Base-by-base conservation (phyloP, 2,797 vertebrate genomes). In the Rhinogobio ventralis region DNA sequence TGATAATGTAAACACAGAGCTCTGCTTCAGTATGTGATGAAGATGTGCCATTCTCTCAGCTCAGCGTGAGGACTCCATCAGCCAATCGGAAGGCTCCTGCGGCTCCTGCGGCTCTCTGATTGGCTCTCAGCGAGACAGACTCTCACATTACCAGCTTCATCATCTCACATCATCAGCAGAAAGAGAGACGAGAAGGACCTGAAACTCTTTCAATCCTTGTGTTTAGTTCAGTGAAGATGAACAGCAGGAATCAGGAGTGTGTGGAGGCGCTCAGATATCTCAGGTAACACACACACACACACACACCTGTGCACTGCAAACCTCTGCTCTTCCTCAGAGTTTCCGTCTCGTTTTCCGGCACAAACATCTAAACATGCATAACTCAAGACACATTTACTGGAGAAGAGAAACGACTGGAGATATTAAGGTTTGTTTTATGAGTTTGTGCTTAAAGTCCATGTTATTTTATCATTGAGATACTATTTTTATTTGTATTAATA, bases 71-170 rank as follows among this genome's bases (percentile, higher is more conserved):
- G n/a, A 15, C 2, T n/a, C 0, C 1, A 9, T 81, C 66, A 73
- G 73, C 85, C 72, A 84, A 88, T 82, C 55, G 74, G 42, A n/a
- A 23, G 36, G 7, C 75, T 75, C n/a, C 28, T 17, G 36, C 11
- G 68, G 72, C 72, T 84, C 2, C 66, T 64, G 2, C 36, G 1
- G 57, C 14, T 30, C 13, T 78, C n/a, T 82, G 60, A 73, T 79
- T 79, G 86, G 67, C 67, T 33, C n/a, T n/a, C 11, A 7, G 53
- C 20, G 1, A 0, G 23, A 23, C 49, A 15, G 28, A 36, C 28
- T 23, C 28, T 53, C 49, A 1, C 30, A 28, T 28, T 15, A 25
- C n/a, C 0, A 28, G 73, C 53, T 15, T 49, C 76, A 23, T 3
- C 17, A 14, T 66, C 57, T 62, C 51, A 57, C 23, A 57, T 57